Conservation (phyloP, 2,888 invertebrate species). For the Limnephilus lunatus region DNA sequence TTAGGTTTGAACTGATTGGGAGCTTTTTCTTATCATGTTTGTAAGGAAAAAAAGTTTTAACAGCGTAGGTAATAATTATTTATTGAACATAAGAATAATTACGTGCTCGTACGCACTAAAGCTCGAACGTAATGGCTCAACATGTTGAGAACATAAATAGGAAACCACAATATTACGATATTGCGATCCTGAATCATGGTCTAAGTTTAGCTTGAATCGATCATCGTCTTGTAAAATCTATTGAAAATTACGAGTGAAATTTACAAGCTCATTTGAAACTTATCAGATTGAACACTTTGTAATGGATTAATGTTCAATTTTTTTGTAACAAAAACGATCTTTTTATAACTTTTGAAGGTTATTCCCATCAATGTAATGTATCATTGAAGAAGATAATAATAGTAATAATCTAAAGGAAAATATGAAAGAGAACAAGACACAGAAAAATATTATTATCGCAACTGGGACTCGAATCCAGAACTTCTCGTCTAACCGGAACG, state of each 20-base stretch:
- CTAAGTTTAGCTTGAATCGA: not conserved
- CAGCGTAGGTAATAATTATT: not conserved
- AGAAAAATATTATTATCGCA: too few species aligned
- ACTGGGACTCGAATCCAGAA: too few species aligned
- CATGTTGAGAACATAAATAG: constrained; percentile 21
- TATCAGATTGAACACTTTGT: too few species aligned
- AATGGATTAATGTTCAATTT: too few species aligned
- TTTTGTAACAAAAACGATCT: too few species aligned
- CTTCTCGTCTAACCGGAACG: too few species aligned
- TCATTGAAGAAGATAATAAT: too few species aligned
- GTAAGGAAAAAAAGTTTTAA: not conserved
- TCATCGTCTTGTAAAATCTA: not conserved
- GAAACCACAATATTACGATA: constrained; percentile 14
- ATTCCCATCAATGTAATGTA: too few species aligned
- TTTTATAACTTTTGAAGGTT: too few species aligned
- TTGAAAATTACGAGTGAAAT: not conserved
- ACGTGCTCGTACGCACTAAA: not conserved
- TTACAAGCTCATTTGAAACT: not conserved
- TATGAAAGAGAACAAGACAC: too few species aligned
- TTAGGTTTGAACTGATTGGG: not conserved
- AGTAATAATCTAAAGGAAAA: too few species aligned
- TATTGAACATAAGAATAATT: not conserved
- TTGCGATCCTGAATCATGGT: not conserved
- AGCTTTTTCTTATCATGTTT: not conserved
- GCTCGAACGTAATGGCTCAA: not conserved